These are phyloP conservation scores for Panulirus ornatus DNA, from an alignment of 1,140 invertebrate genomes.

Conservation along the genomic window DNA sequence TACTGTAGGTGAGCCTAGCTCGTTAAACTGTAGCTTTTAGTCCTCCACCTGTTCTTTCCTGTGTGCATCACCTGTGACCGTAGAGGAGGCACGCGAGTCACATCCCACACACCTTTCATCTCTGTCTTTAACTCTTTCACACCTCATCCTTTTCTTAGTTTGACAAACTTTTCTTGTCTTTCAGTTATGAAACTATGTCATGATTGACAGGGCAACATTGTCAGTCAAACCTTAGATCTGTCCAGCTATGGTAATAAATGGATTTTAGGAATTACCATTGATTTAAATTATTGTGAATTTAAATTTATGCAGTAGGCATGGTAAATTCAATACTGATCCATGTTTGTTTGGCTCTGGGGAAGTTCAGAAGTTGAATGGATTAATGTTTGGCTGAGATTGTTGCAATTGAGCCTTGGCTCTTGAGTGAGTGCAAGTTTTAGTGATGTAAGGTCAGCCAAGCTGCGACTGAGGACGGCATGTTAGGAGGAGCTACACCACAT, in stretches of 20 bases:
- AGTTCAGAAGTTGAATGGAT: conserved; percentile 16
- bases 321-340: neutral
- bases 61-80: conserved; percentile 67
- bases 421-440: conserved; percentile 70
- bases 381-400: conserved; percentile 69
- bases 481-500: conserved; percentile 73
- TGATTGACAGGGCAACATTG: conserved; percentile 67
- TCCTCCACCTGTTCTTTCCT: conserved; percentile 69
- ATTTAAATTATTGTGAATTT: conserved; percentile 10
- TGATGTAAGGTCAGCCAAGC: conserved; percentile 70
- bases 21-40: conserved; percentile 68
- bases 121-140: conserved; percentile 46
- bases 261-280: conserved; percentile 20
- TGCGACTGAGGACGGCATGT: conserved; percentile 71
- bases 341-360: conserved; percentile 4
- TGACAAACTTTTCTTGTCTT: conserved; percentile 67
- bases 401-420: conserved; percentile 59
- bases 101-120: conserved; percentile 53
- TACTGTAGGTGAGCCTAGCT: conserved; percentile 72
- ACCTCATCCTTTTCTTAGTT: conserved; percentile 50
- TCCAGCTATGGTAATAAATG: conserved; percentile 25
- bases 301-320: neutral
- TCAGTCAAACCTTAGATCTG: conserved; percentile 61
- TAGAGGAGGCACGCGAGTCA: conserved; percentile 70
- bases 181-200: conserved; percentile 69